A percentile compares a stretch with the other conserved stretches of the same genome.
Evolutionary conservation across 1,140 invertebrate species (phyloP).

Genomic region (Cylas formicarius): DNA sequence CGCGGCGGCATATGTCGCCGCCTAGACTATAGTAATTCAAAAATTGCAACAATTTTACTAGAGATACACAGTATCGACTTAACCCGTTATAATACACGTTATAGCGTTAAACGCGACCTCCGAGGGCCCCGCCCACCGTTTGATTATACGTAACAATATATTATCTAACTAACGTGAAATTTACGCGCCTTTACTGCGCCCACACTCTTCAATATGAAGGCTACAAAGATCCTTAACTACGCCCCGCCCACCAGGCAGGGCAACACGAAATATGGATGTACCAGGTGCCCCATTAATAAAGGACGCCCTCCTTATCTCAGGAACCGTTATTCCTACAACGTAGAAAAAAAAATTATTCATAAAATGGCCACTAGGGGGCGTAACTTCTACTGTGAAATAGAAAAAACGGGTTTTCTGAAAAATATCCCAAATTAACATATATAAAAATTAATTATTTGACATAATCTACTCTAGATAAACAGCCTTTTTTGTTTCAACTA

Average conservation of each 20-base stretch:
- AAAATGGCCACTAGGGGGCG: no score
- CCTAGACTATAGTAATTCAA: conserved; percentile 28
- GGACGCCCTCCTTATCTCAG: no score
- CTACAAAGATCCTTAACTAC: conserved; percentile 10
- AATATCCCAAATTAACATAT: no score
- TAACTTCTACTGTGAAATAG: no score
- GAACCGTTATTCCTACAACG: no score
- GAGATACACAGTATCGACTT: conserved; percentile 44
- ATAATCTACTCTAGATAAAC: no score
- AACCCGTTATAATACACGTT: conserved; percentile 29
- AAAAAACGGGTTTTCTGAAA: no score
- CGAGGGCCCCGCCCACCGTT: no score
- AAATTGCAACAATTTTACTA: conserved; percentile 45
- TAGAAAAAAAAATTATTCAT: no score
- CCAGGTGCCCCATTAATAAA: background rate
- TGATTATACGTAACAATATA: conserved; percentile 8
- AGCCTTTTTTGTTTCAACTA: no score
- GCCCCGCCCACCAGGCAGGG: background rate
- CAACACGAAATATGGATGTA: background rate
- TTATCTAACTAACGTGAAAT: conserved; percentile 22
- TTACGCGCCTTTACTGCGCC: conserved; percentile 19
- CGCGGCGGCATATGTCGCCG: conserved; percentile 16
- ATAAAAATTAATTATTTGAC: no score
- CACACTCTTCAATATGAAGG: conserved; percentile 20
- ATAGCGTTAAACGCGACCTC: no score